Conservation (phyloP, 2,113 vertebrate genomes). For the Stomatorhinus ivindoensis region DNA sequence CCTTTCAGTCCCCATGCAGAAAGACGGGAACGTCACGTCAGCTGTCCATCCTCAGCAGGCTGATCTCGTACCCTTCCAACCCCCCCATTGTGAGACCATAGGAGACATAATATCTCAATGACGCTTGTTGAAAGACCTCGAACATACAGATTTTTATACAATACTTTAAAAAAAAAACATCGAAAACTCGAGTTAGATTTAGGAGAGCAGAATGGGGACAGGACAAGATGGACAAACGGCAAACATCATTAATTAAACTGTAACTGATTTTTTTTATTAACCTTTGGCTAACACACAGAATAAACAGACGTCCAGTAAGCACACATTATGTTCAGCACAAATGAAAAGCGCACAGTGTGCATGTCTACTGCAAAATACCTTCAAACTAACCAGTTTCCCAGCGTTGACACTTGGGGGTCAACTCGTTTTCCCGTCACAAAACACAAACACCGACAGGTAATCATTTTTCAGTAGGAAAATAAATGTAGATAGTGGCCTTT, state of each 20-base stretch:
- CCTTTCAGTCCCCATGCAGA: background rate
- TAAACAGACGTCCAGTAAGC: constrained; percentile 16
- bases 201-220: background rate
- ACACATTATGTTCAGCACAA: constrained; percentile 42
- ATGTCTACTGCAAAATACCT: constrained; percentile 36
- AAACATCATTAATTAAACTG: background rate
- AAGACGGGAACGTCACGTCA: background rate
- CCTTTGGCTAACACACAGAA: constrained; percentile 17
- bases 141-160: background rate
- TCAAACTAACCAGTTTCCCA: constrained; percentile 19
- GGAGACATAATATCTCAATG: background rate
- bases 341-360: constrained; percentile 45
- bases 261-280: constrained; percentile 27
- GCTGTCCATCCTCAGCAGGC: background rate
- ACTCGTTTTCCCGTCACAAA: constrained; percentile 22
- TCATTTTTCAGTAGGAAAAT: constrained; percentile 47
- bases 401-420: constrained; percentile 33
- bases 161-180: background rate
- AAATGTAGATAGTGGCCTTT: constrained; percentile 25
- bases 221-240: background rate
- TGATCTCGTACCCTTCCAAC: constrained; percentile 57
- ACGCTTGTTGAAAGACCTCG: background rate
- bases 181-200: background rate
- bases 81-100: background rate
- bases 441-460: background rate